Base-by-base conservation (phyloP, 1,140 invertebrate genomes). In the Atta texana region DNA sequence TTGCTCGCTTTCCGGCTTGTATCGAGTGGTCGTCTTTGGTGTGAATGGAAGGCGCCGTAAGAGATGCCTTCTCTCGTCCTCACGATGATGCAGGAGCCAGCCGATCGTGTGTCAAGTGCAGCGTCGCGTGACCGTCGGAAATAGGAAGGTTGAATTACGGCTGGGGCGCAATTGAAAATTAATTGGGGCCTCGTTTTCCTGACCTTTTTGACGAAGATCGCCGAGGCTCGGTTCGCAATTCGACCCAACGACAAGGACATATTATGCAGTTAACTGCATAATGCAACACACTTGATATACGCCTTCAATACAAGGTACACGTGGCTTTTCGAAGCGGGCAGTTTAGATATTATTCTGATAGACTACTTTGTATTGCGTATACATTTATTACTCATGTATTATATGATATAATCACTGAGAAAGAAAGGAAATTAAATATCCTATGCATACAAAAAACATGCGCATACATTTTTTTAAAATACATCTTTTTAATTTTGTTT, bases 161-260 rank as follows among this genome's bases (percentile, higher is more conserved):
- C 18, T 51, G 69, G 51, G 44, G 21, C 21, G 71, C 87, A 90
- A 90, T 90, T 88, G 86, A 90, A 90, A 90, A 90, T 90, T 90
- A 90, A 90, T 89, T 74, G 71, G 57, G 49, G 3, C 7, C 28
- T 59, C 51, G n/a, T 31, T 86, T 81, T 61, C 68, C n/a, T 34
- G 77, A 55, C 63, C 68, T 87, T 82, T 63, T 71, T 31, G 55
- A 63, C 80, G 63, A 44, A 44, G 31, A n/a, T n/a, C 34, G n/a
- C n/a, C 28, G 63, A 31, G 28, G 24, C 28, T 66, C 34, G 44
- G 1, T n/a, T 12, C n/a, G 63, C 24, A 34, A 80, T 10, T n/a
- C 24, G 24, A 55, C 21, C 34, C 34, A 39, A 16, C 34, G 7
- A 28, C 59, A 74, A 78, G 61, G 21, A 77, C 63, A 16, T 24